Conservation (phyloP, 2,888 invertebrate genomes). For the Carcina quercana region DNA sequence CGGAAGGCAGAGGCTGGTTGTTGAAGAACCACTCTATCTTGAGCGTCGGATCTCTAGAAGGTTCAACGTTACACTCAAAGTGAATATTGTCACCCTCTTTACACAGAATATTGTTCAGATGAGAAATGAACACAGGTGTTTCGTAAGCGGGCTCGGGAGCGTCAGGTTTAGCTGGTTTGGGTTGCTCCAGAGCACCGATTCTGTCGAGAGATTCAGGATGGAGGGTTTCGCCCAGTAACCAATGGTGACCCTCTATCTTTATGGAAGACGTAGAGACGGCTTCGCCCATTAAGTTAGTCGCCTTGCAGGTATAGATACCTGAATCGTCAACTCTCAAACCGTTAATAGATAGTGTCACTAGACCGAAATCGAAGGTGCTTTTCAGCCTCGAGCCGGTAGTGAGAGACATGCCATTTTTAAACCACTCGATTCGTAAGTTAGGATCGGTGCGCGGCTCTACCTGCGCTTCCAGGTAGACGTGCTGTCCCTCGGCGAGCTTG, state of each 20-base stretch:
- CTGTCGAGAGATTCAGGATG: conserved; percentile 92
- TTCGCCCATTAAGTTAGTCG: conserved; percentile 93
- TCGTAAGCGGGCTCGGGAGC: conserved; percentile 87
- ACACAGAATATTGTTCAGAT: conserved; percentile 92
- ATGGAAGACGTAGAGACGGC: conserved; percentile 94
- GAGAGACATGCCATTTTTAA: conserved; percentile 90
- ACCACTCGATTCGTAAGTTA: conserved; percentile 92
- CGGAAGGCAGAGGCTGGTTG: conserved; percentile 90
- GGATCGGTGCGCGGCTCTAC: conserved; percentile 94
- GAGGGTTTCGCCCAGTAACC: conserved; percentile 89
- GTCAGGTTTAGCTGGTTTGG: conserved; percentile 78
- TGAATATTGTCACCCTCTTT: conserved; percentile 91
- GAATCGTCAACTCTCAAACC: conserved; percentile 92
- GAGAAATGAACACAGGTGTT: conserved; percentile 91
- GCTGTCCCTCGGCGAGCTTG: conserved; percentile 89
- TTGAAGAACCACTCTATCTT: conserved; percentile 97
- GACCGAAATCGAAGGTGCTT: conserved; percentile 97
- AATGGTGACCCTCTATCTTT: conserved; percentile 91
- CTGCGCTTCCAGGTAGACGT: conserved; percentile 90
- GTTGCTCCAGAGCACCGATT: conserved; percentile 90
- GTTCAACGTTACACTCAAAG: conserved; percentile 94
- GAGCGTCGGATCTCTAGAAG: conserved; percentile 92
- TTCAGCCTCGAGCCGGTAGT: conserved; percentile 92
- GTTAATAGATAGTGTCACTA: conserved; percentile 93
- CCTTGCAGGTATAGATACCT: conserved; percentile 96